A percentile compares a stretch with the other conserved stretches of the same genome.
These are phyloP conservation scores for Volucella bombylans DNA, from an alignment of 2,888 invertebrate genomes.

Conservation along the genomic window DNA sequence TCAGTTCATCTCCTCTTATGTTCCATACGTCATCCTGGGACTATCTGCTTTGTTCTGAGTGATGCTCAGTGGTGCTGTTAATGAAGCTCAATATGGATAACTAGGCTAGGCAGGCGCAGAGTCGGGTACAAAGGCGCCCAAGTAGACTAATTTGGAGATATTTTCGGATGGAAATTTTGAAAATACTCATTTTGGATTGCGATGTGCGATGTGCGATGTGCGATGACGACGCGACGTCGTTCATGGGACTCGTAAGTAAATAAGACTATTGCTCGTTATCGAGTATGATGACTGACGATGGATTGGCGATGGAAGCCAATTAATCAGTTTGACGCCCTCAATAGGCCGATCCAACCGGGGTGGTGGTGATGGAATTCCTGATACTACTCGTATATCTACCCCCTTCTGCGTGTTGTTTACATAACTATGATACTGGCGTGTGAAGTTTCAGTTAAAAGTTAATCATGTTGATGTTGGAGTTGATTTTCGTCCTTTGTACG, in stretches of 20 bases:
- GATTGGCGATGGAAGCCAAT: slow-evolving; percentile 58
- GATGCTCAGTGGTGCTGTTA: slow-evolving; percentile 23
- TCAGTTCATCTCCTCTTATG: slow-evolving; percentile 49
- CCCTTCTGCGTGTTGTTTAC: slow-evolving; percentile 43
- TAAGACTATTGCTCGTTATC: no score
- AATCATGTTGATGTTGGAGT: slow-evolving; percentile 67
- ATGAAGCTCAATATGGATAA: slow-evolving; percentile 21
- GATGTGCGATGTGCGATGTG: not conserved
- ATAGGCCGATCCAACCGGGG: not conserved
- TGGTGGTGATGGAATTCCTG: not conserved
- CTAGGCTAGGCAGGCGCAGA: not conserved
- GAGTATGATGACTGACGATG: slow-evolving; percentile 1
- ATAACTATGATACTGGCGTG: slow-evolving; percentile 59
- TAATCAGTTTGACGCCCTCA: slow-evolving; percentile 69
- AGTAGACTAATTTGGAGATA: slow-evolving; percentile 63
- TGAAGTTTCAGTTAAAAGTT: slow-evolving; percentile 70
- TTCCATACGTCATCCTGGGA: slow-evolving; percentile 24
- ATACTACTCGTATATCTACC: not conserved
- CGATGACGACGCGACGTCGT: slow-evolving; percentile 44
- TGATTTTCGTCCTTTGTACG: slow-evolving; percentile 63
- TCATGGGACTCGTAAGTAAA: no score
- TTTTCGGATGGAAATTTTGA: slow-evolving; percentile 65
- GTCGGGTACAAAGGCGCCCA: not conserved
- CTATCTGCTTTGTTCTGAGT: slow-evolving; percentile 28
- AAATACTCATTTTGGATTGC: slow-evolving; percentile 47